phyloP scores from a whole-genome alignment of 1,140 invertebrate genomes.

The Drosophila tsacasi region DNA sequence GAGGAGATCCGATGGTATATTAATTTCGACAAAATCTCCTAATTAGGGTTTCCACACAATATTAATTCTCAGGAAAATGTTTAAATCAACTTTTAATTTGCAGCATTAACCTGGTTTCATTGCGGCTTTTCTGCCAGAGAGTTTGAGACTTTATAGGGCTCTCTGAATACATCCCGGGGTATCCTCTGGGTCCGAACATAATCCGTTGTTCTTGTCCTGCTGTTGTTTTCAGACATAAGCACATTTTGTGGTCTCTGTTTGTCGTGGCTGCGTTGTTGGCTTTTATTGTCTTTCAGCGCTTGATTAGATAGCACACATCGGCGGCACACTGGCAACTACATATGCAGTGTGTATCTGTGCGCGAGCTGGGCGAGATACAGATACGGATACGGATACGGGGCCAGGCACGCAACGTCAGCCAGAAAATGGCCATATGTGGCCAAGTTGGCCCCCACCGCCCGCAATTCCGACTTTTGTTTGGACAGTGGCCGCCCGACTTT shows the following conservation, averaged over 20 bases:
- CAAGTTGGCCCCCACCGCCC: conserved; percentile 67
- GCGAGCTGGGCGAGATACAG: conserved; percentile 23
- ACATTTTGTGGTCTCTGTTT: conserved; percentile 81
- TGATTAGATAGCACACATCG: conserved; percentile 72
- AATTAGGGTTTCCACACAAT: neutral
- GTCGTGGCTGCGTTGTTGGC: conserved; percentile 75
- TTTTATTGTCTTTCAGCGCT: conserved; percentile 83
- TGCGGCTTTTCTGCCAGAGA: neutral
- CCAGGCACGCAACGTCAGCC: conserved; percentile 56
- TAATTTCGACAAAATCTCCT: neutral
- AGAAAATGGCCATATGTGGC: conserved; percentile 83
- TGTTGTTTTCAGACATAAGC: conserved; percentile 68
- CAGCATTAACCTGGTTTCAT: neutral
- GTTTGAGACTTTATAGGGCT: neutral
- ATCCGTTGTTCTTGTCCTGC: conserved; percentile 38
- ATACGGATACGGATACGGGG: conserved; percentile 32
- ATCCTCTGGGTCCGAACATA: conserved; percentile 12
- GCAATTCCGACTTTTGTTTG: conserved; percentile 53
- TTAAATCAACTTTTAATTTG: no score
- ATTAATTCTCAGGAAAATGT: neutral
- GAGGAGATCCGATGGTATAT: neutral
- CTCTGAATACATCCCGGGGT: conserved; percentile 1
- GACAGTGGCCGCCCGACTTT: conserved; percentile 58
- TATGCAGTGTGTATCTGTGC: conserved; percentile 13
- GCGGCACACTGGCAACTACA: conserved; percentile 9